These are phyloP conservation scores for Hoplostethus mediterraneus DNA, from an alignment of 2,797 vertebrate species.

Conservation along the genomic window DNA sequence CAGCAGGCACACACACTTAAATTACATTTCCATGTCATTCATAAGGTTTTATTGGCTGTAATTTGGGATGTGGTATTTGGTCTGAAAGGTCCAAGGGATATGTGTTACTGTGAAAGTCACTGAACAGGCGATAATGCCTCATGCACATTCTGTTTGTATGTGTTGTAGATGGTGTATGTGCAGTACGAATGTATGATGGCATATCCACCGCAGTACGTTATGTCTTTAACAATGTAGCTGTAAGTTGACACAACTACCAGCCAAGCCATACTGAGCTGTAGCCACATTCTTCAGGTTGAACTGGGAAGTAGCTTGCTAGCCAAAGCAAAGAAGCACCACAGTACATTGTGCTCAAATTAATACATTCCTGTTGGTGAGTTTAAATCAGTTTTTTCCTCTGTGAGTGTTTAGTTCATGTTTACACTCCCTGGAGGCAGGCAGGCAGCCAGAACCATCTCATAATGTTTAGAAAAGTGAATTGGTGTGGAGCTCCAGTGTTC, in stretches of 20 bases:
- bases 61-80: too few relatives aligned
- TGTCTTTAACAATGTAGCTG: constrained; percentile 29
- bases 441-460: constrained; percentile 58
- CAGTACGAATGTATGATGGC: not conserved
- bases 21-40: too few relatives aligned
- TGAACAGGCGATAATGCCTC: not conserved
- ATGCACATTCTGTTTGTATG: not conserved
- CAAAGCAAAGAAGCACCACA: constrained; percentile 45
- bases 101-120: not conserved
- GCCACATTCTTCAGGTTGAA: constrained; percentile 55
- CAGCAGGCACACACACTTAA: too few relatives aligned
- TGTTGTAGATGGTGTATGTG: not conserved
- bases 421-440: constrained; percentile 37
- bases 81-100: not conserved
- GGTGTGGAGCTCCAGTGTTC: constrained; percentile 56
- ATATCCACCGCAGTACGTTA: too few relatives aligned
- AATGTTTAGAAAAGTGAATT: constrained; percentile 65
- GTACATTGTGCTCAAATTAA: constrained; percentile 47
- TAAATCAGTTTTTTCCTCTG: constrained; percentile 41
- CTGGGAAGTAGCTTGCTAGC: constrained; percentile 37
- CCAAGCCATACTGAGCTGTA: constrained; percentile 18
- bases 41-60: too few relatives aligned
- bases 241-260: constrained; percentile 53
- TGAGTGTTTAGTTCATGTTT: constrained; percentile 63
- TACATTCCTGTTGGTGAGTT: constrained; percentile 61